Evolutionary conservation across 2,888 invertebrate species (phyloP), one percentile per base, ranked within the genome.

Genomic region (Drosophila lacicola): DNA sequence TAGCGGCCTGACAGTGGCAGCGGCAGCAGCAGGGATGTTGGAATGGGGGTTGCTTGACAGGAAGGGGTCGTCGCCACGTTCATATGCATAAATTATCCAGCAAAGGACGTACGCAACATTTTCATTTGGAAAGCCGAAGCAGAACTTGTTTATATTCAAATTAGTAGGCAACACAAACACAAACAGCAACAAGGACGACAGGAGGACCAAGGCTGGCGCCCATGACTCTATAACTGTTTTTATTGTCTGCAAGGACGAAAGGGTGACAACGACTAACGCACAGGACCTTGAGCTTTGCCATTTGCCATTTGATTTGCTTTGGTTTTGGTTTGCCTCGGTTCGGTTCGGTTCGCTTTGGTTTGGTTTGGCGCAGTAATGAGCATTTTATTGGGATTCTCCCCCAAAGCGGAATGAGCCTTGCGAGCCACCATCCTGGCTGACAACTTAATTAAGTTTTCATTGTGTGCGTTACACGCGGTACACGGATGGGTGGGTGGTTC

Each of bases 371-470:
- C 67, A 50, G 69, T 83, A 84, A 84, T 87, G 83, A 84, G 86
- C 78, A 76, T 84, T 84, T 88, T 87, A 84, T 84, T 78, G 83
- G 81, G 78, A 82, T 80, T 84, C 77, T 72, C 19, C 57, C 41
- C 41, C 57, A n/a, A 42, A 55, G 21, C 56, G 49, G 63, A 47
- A 41, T 56, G 56, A 64, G 65, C 42, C 5, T 19, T 19, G 42
- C 42, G 42, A 19, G 4, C 51, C 51, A 11, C 44, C 33, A 17
- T 19, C 21, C 63, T 45, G 70, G 51, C 78, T 82, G 88, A 88
- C 88, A 83, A 81, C 85, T 86, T 86, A 86, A 86, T 88, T 86
- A 88, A 86, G 85, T 83, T 86, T 88, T 80, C 81, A 86, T 84
- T 87, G 84, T 87, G 77, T 79, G 70, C 68, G 57, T 71, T 25